Evolutionary conservation across 2,113 vertebrate species (phyloP).

Genomic region (Capricornis sumatraensis): DNA sequence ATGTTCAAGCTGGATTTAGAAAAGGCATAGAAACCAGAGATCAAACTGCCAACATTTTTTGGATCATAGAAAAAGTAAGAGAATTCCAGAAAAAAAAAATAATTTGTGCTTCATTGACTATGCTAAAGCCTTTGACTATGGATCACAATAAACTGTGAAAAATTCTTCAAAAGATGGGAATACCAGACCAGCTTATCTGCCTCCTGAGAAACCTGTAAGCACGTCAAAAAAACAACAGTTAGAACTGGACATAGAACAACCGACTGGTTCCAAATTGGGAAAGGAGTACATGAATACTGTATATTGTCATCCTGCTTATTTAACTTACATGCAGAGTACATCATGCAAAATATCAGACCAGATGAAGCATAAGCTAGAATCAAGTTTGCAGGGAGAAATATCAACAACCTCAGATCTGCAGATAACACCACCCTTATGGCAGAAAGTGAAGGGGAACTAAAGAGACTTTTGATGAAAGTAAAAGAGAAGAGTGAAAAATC

Average conservation of each 20-base stretch:
- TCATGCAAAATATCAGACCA: background rate
- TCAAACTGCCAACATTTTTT: background rate
- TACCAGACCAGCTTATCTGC: background rate
- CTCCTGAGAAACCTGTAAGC: background rate
- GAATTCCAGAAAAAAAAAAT: background rate
- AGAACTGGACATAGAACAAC: accelerated
- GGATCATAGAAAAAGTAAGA: background rate
- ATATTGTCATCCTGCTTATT: background rate
- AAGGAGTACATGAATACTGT: background rate
- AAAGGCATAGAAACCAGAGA: background rate
- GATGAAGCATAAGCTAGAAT: background rate
- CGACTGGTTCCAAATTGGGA: background rate
- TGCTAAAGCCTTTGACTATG: background rate
- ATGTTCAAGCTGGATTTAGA: background rate
- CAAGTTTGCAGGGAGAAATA: background rate
- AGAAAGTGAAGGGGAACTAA: background rate
- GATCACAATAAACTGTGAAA: background rate
- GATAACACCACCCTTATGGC: background rate
- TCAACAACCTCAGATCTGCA: background rate
- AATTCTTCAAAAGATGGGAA: background rate
- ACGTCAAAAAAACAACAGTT: background rate
- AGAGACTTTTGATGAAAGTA: background rate
- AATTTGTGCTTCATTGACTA: background rate
- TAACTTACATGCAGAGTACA: background rate
- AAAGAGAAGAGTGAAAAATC: background rate